These are phyloP conservation scores for Rhinoptilus africanus DNA, from an alignment of 2,113 vertebrate genomes.

Conservation along the genomic window DNA sequence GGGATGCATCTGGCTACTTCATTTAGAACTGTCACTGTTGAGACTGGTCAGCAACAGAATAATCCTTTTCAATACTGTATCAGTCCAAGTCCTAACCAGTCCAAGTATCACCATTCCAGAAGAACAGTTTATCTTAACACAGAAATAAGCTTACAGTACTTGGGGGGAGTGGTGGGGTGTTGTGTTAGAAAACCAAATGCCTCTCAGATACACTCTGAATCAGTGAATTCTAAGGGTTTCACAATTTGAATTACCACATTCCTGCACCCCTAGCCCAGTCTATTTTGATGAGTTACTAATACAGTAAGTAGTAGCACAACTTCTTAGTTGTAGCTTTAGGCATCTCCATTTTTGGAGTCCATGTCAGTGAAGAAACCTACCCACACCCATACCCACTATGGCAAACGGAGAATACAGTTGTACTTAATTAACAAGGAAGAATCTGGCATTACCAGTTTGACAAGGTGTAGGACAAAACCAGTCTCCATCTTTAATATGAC, in stretches of 20 bases:
- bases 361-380: constrained; percentile 26
- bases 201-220: background rate
- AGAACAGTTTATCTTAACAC: background rate
- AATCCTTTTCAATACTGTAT: background rate
- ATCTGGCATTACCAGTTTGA: constrained; percentile 42
- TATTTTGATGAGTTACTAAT: constrained; percentile 31
- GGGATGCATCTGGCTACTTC: background rate
- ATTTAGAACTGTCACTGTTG: background rate
- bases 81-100: background rate
- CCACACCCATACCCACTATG: constrained; percentile 45
- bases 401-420: constrained; percentile 45
- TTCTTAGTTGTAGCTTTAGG: constrained; percentile 51
- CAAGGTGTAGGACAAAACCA: constrained; percentile 28
- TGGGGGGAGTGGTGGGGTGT: too few species aligned
- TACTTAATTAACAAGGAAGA: constrained; percentile 60
- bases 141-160: background rate
- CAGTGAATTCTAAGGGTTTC: background rate
- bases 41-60: background rate
- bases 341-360: constrained; percentile 54
- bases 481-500: constrained; percentile 24
- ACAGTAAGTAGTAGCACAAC: constrained; percentile 3
- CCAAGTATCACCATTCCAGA: background rate
- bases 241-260: background rate
- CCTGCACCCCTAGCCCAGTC: background rate
- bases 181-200: background rate